Evolutionary conservation across 2,888 invertebrate genomes (phyloP).

Genomic region (Gymnoscelis rufifasciata): DNA sequence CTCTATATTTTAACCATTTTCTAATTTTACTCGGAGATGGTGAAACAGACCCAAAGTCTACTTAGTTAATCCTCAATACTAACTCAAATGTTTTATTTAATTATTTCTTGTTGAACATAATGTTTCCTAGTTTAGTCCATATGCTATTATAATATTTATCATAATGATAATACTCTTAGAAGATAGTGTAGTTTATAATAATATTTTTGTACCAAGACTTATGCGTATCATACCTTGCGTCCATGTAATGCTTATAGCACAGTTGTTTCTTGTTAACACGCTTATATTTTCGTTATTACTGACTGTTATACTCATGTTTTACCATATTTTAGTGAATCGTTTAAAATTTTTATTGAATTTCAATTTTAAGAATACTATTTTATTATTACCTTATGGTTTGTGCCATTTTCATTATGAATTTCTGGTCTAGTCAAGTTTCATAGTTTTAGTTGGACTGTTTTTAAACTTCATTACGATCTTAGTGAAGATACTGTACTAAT

Average conservation of each 20-base stretch:
- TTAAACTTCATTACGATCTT: neutral
- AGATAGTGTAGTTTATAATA: conserved; percentile 2
- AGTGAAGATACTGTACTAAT: too few species aligned
- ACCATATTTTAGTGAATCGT: neutral
- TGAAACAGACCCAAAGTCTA: too few species aligned
- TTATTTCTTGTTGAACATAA: too few species aligned
- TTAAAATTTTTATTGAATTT: neutral
- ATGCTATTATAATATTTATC: too few species aligned
- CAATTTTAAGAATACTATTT: neutral
- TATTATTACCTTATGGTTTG: neutral
- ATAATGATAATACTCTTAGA: neutral
- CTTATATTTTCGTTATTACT: conserved; percentile 5
- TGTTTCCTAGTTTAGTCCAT: too few species aligned
- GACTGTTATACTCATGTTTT: conserved; percentile 2
- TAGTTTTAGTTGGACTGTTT: neutral
- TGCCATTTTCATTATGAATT: conserved; percentile 18
- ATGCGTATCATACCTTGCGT: conserved; percentile 6
- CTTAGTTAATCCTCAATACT: too few species aligned
- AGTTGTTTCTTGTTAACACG: conserved; percentile 11
- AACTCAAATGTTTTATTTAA: too few species aligned
- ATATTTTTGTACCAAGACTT: conserved; percentile 14
- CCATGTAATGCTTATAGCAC: conserved; percentile 6
- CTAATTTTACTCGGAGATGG: too few species aligned
- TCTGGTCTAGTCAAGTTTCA: conserved; percentile 17
- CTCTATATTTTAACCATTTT: too few species aligned